Evolutionary conservation across 2,888 invertebrate species (phyloP).

Genomic region (Ormyrus labotus): DNA sequence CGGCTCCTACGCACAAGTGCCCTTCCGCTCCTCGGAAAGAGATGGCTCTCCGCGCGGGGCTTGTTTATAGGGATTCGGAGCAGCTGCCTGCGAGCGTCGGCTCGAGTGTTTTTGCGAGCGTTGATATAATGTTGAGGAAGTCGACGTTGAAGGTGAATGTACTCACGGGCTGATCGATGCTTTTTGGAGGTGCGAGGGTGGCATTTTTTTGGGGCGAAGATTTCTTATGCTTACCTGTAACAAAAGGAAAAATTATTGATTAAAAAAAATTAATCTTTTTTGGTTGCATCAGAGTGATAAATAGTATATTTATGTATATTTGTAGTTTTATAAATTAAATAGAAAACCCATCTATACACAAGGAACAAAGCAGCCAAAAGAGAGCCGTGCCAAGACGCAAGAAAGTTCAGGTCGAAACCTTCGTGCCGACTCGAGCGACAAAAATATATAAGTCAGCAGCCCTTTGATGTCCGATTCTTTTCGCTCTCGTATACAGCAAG

Average conservation of each 20-base stretch:
- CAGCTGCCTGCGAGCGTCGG: slow-evolving; percentile 9
- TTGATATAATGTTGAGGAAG: background rate
- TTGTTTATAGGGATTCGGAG: slow-evolving; percentile 21
- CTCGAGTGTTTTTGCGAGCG: background rate
- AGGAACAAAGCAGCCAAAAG: too few relatives aligned
- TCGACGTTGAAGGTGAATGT: slow-evolving; percentile 41
- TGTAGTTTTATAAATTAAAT: too few relatives aligned
- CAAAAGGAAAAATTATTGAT: slow-evolving; percentile 10
- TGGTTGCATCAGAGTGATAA: too few relatives aligned
- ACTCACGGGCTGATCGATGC: slow-evolving; percentile 44
- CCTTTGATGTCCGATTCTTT: slow-evolving; percentile 36
- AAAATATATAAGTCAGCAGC: background rate
- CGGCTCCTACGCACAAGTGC: slow-evolving; percentile 3
- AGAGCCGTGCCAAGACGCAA: too few relatives aligned
- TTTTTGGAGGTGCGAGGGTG: background rate
- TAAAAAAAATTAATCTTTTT: background rate
- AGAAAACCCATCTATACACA: too few relatives aligned
- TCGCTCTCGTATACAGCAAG: background rate
- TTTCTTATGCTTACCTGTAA: slow-evolving; percentile 38
- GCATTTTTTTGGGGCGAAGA: background rate
- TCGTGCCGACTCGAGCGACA: too few relatives aligned
- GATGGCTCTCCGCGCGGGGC: background rate
- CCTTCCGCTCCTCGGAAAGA: background rate
- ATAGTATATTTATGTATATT: too few relatives aligned
- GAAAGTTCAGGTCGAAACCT: too few relatives aligned